Conservation (phyloP, 1,140 invertebrate species). For the Anastrepha ludens region DNA sequence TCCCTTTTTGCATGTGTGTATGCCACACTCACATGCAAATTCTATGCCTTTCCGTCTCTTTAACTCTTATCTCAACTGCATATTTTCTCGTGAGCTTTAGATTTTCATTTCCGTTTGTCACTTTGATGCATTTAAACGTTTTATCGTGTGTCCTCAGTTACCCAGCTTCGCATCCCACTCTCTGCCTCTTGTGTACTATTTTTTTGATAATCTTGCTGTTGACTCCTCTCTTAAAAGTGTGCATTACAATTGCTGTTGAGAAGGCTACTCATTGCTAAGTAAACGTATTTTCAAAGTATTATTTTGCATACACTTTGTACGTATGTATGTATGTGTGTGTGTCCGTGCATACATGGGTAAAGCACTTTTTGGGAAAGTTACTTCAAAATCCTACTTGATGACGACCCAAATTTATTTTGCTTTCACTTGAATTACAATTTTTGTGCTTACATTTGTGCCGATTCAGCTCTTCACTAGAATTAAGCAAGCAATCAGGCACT, state of each 20-base stretch:
- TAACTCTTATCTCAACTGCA: conserved; percentile 47
- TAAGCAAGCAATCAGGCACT: neutral
- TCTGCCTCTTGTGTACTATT: neutral
- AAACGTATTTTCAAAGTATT: neutral
- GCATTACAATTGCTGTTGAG: neutral
- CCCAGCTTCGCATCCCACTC: no score
- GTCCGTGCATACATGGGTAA: no score
- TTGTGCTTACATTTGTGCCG: neutral
- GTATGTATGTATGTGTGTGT: neutral
- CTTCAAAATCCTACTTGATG: neutral
- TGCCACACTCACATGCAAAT: conserved; percentile 2
- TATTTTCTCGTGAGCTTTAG: conserved; percentile 41
- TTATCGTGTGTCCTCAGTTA: neutral
- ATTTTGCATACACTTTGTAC: neutral
- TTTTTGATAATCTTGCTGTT: conserved; percentile 26
- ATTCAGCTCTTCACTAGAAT: neutral
- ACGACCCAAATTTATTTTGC: conserved; percentile 5
- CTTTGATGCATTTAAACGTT: conserved; percentile 40
- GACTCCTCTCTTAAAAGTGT: conserved; percentile 2
- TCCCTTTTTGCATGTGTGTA: no score
- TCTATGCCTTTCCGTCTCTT: conserved; percentile 37
- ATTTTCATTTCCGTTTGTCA: conserved; percentile 51
- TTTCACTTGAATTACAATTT: neutral
- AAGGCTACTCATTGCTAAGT: neutral
- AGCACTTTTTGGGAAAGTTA: neutral